Evolutionary conservation across 2,797 vertebrate species (phyloP).

Genomic region (Eospalax fontanierii): DNA sequence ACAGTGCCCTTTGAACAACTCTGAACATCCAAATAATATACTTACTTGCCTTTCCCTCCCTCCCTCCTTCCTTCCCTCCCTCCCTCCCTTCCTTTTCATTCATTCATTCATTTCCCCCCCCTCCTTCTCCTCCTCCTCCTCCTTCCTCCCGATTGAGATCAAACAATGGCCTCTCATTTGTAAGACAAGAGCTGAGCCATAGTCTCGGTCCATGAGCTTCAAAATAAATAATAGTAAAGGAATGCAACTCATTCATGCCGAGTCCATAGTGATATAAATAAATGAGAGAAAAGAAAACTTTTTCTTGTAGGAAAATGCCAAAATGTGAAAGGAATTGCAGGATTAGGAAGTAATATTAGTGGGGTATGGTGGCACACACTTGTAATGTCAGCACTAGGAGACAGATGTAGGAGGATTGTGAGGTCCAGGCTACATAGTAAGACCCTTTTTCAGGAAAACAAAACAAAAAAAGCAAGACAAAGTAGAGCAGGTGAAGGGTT

Average conservation of each 20-base stretch:
- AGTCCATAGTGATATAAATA: background rate
- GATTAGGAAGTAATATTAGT: background rate
- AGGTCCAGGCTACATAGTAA: background rate
- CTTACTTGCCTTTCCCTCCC: background rate
- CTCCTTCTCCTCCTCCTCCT: background rate
- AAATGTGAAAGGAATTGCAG: background rate
- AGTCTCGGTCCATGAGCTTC: background rate
- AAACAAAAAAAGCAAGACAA: background rate
- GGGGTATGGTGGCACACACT: no score
- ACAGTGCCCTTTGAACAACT: background rate
- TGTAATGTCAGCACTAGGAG: background rate
- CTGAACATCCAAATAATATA: background rate
- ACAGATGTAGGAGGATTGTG: background rate
- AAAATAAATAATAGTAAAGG: constrained; percentile 1
- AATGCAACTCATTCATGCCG: background rate
- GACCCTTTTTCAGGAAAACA: background rate
- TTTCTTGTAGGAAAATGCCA: background rate
- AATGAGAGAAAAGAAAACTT: background rate
- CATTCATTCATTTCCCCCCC: no score
- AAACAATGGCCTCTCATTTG: background rate
- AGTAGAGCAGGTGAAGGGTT: background rate
- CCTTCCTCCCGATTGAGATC: background rate
- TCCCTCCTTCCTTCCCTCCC: background rate
- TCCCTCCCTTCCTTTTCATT: no score
- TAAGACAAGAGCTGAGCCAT: background rate